phyloP scores from a whole-genome alignment of 2,888 invertebrate species.

The Salticus scenicus region DNA sequence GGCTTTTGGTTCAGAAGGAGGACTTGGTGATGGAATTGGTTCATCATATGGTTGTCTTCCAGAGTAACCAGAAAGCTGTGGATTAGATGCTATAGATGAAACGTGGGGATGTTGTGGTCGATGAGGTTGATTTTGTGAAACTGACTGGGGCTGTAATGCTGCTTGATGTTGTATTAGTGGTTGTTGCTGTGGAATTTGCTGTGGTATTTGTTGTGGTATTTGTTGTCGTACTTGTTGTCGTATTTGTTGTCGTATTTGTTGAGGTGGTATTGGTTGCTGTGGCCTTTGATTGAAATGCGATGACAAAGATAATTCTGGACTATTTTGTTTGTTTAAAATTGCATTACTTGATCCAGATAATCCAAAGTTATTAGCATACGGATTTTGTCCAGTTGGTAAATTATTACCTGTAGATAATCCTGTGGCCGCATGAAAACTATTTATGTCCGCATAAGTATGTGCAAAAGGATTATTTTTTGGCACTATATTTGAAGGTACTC shows the following conservation, averaged over 20 bases:
- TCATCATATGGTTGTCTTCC: not conserved
- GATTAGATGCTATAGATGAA: not conserved
- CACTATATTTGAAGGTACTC: not conserved
- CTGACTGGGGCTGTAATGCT: not conserved
- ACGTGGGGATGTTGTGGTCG: not conserved
- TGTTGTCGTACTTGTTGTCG: not conserved
- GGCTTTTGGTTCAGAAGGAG: not conserved
- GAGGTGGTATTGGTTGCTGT: not conserved
- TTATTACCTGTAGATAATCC: not conserved
- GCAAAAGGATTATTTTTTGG: not conserved
- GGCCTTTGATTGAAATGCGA: not conserved
- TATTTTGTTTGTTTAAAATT: not conserved
- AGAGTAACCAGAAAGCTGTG: not conserved
- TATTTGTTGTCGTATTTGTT: slow-evolving; percentile 33
- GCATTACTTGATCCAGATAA: not conserved
- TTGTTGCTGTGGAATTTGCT: not conserved
- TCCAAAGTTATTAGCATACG: not conserved
- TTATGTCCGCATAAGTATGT: not conserved
- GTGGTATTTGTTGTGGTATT: not conserved
- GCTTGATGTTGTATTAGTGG: not conserved
- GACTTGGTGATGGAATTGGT: not conserved
- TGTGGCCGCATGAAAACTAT: not conserved
- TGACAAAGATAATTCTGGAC: not conserved
- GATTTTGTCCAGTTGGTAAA: not conserved
- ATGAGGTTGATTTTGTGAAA: not conserved